Evolutionary conservation across 2,888 invertebrate genomes (phyloP).

Genomic region (Heliconius charithonia): DNA sequence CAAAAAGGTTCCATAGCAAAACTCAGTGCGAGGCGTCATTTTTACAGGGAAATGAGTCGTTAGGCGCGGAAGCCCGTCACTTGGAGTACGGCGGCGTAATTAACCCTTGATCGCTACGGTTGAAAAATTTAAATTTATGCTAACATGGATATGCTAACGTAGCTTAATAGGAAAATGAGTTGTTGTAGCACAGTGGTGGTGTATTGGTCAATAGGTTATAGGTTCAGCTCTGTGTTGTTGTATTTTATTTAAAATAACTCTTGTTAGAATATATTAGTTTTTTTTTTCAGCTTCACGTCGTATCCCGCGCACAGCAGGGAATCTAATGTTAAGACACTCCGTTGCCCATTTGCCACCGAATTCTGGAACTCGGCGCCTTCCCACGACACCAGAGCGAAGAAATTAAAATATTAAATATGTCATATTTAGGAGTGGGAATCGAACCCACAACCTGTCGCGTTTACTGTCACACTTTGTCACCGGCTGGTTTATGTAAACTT

Average conservation of each 20-base stretch:
- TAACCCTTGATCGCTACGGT: conserved; percentile 67
- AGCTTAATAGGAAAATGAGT: conserved; percentile 9
- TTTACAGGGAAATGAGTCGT: conserved; percentile 62
- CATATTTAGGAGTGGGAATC: too few relatives aligned
- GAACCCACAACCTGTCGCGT: too few relatives aligned
- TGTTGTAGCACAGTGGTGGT: not conserved
- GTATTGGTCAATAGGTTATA: not conserved
- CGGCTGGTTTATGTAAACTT: too few relatives aligned
- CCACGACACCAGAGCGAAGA: too few relatives aligned
- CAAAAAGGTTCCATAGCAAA: conserved; percentile 34
- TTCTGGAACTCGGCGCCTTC: too few relatives aligned
- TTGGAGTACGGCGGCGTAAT: conserved; percentile 59
- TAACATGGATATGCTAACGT: conserved; percentile 51
- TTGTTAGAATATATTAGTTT: too few relatives aligned
- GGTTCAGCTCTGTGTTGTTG: not conserved
- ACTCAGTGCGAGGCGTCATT: conserved; percentile 52
- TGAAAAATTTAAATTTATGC: conserved; percentile 53
- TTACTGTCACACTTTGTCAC: too few relatives aligned
- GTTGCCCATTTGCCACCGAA: too few relatives aligned
- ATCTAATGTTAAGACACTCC: too few relatives aligned
- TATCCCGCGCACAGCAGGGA: too few relatives aligned
- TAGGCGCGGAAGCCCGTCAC: conserved; percentile 50
- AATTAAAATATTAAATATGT: too few relatives aligned
- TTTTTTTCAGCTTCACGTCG: too few relatives aligned
- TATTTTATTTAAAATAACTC: not conserved